Evolutionary conservation across 2,113 vertebrate species (phyloP).

Genomic region (Cairina moschata): DNA sequence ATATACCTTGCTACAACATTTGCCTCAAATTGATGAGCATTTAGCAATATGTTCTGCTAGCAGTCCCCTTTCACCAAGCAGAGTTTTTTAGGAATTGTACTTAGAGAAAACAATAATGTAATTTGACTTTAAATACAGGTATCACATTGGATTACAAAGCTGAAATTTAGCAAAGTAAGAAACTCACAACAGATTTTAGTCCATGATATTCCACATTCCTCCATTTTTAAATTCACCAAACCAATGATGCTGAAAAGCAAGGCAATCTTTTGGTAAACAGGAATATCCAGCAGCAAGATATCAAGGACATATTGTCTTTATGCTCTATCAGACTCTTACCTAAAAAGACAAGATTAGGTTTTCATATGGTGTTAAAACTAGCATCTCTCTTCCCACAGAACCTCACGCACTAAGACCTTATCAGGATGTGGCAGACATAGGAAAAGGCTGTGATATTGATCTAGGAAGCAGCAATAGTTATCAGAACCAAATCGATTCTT

Average conservation of each 20-base stretch:
- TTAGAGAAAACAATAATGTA: background rate
- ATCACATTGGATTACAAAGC: background rate
- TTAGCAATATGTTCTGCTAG: background rate
- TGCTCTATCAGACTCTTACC: background rate
- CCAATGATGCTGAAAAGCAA: background rate
- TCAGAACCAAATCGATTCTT: background rate
- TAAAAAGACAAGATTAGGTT: background rate
- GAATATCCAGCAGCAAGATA: background rate
- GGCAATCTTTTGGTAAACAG: background rate
- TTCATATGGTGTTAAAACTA: background rate
- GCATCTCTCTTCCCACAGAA: background rate
- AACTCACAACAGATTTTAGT: background rate
- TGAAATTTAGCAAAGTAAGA: background rate
- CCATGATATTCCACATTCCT: background rate
- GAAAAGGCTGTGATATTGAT: background rate
- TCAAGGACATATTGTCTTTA: background rate
- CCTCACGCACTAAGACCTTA: background rate
- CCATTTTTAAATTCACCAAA: background rate
- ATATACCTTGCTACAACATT: background rate
- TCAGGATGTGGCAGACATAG: background rate
- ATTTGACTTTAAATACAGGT: background rate
- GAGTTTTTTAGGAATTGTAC: background rate
- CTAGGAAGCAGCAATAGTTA: background rate
- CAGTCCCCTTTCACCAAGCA: background rate
- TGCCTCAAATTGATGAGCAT: background rate